Evolutionary conservation across 2,113 vertebrate species (phyloP).

Genomic region (Oryzias curvinotus): DNA sequence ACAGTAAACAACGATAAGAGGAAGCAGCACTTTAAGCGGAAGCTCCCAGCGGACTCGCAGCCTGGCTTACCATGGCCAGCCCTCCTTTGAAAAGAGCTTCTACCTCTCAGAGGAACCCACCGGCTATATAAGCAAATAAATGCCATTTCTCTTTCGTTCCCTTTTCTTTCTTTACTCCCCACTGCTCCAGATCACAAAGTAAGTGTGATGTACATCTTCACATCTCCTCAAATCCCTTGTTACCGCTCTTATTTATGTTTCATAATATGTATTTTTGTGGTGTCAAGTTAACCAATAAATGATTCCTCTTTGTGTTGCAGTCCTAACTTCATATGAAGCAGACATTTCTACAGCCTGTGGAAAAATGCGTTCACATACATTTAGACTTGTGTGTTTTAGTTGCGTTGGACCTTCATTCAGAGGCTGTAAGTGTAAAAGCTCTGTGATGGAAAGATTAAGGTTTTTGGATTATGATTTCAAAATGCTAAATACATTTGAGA

Average conservation of each 20-base stretch:
- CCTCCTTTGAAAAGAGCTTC: constrained; percentile 34
- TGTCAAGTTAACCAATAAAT: no score
- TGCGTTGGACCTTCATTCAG: no score
- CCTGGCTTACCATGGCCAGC: constrained; percentile 30
- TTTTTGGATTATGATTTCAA: no score
- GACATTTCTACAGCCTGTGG: no score
- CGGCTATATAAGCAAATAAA: constrained; percentile 46
- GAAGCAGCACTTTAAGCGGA: constrained; percentile 14
- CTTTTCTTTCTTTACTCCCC: neutral
- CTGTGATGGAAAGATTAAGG: no score
- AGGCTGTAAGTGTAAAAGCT: no score
- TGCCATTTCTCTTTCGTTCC: constrained; percentile 36
- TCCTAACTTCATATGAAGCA: no score
- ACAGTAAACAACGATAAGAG: constrained; percentile 45
- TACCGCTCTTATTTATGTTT: neutral
- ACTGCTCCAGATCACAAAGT: constrained; percentile 11
- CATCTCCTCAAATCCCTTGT: constrained; percentile 6
- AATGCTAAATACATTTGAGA: no score
- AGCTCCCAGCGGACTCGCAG: constrained; percentile 29
- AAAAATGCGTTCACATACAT: no score
- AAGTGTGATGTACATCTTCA: constrained; percentile 9
- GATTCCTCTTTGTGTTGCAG: no score
- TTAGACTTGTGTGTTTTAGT: no score
- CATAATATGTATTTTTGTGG: neutral
- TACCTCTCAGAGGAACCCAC: constrained; percentile 27